Evolutionary conservation across 1,140 invertebrate species (phyloP).

Genomic region (Drosophila nasuta): DNA sequence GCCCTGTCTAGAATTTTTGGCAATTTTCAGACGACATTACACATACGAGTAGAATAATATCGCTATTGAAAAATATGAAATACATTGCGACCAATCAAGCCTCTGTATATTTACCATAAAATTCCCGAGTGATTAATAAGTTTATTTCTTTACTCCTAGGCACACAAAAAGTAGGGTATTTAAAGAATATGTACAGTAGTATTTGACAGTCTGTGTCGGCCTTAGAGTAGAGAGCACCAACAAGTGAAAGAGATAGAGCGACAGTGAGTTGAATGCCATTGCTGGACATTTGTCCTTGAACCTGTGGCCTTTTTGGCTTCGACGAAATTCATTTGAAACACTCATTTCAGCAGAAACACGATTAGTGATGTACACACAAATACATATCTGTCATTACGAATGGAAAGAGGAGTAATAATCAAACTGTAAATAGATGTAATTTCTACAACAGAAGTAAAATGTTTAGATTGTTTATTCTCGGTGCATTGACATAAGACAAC

Average conservation of each 20-base stretch:
- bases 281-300: slow-evolving; percentile 59
- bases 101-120: slow-evolving; percentile 25
- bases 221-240: slow-evolving; percentile 1
- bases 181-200: slow-evolving; percentile 4
- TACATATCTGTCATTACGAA: background rate
- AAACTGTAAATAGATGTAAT: background rate
- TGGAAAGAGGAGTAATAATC: background rate
- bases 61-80: background rate
- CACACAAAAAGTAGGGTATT: background rate
- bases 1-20: slow-evolving; percentile 51
- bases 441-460: slow-evolving; percentile 46
- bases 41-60: slow-evolving; percentile 2
- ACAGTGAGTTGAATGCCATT: slow-evolving; percentile 51
- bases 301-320: slow-evolving; percentile 30
- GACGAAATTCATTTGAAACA: slow-evolving; percentile 4
- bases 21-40: slow-evolving; percentile 47
- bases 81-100: slow-evolving; percentile 13
- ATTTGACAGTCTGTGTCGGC: slow-evolving; percentile 9
- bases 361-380: background rate
- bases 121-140: slow-evolving; percentile 52
- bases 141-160: background rate
- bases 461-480: slow-evolving; percentile 21
- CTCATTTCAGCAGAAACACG: background rate
- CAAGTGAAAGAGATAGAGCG: slow-evolving; percentile 15
- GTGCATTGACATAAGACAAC: slow-evolving; percentile 49